Conservation (phyloP, 1,140 invertebrate genomes). For the Micrasema longulum region DNA sequence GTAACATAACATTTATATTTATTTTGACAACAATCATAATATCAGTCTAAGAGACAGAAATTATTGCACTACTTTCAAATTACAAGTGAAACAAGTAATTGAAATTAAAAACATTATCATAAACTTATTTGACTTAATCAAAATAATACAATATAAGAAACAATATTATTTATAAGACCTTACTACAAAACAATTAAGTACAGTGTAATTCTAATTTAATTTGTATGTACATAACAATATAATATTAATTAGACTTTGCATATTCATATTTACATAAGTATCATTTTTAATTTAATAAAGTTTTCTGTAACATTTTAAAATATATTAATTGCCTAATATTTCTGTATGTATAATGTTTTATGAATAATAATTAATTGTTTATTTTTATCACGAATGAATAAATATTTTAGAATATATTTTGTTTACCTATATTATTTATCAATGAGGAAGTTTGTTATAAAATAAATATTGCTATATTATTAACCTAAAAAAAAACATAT, state of each 20-base stretch:
- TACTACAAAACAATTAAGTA: slow-evolving; percentile 9
- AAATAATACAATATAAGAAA: slow-evolving; percentile 8
- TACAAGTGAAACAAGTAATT: neutral
- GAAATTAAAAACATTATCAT: neutral
- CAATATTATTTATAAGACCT: neutral
- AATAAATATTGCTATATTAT: neutral
- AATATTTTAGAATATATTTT: slow-evolving; percentile 32
- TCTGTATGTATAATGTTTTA: neutral
- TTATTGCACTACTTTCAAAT: slow-evolving; percentile 9
- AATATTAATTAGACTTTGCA: slow-evolving; percentile 8
- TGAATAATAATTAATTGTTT: slow-evolving; percentile 1
- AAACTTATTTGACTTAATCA: neutral
- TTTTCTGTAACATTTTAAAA: too few species aligned
- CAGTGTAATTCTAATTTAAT: neutral
- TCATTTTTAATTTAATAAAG: too few species aligned
- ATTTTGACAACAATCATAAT: slow-evolving; percentile 25
- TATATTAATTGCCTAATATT: too few species aligned
- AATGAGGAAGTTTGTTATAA: neutral
- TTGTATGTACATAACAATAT: slow-evolving; percentile 20
- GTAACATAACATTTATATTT: slow-evolving; percentile 38
- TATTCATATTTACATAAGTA: neutral
- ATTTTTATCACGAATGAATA: slow-evolving; percentile 11
- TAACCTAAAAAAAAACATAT: neutral
- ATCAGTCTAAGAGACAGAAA: slow-evolving; percentile 25
- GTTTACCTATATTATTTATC: slow-evolving; percentile 3